A percentile compares a stretch with the other conserved stretches of the same genome.
phyloP scores from a whole-genome alignment of 1,140 invertebrate species.

The Charaxes varanes region DNA sequence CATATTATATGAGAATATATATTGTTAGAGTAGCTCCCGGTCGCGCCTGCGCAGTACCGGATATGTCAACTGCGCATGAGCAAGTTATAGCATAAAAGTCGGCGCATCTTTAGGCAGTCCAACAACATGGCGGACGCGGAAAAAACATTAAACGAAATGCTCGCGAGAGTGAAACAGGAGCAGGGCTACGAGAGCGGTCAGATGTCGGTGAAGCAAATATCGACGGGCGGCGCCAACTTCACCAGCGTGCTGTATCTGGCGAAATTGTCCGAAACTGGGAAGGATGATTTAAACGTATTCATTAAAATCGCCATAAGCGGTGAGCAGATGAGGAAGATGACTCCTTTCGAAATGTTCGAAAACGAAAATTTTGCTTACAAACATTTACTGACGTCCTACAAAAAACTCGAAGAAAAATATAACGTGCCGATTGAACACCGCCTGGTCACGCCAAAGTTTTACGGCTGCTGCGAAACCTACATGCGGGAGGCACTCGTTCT shows the following conservation, averaged over 20 bases:
- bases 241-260: constrained; percentile 28
- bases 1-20: too few species aligned
- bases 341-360: constrained; percentile 25
- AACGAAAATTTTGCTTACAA: constrained; percentile 39
- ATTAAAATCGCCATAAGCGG: constrained; percentile 36
- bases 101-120: too few species aligned
- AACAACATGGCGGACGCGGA: constrained; percentile 17
- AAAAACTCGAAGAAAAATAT: constrained; percentile 29
- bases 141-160: constrained; percentile 9
- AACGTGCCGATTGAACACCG: constrained; percentile 26
- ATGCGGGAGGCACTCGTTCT: constrained; percentile 38
- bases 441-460: constrained; percentile 28
- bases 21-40: too few species aligned
- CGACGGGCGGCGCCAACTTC: constrained; percentile 35
- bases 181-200: constrained; percentile 17
- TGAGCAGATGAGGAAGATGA: constrained; percentile 26
- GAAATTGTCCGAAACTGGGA: constrained; percentile 18
- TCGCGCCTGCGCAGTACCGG: too few species aligned
- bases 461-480: constrained; percentile 23
- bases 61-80: too few species aligned
- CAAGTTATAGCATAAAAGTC: too few species aligned
- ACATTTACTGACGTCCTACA: constrained; percentile 28
- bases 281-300: constrained; percentile 35
- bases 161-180: constrained; percentile 23
- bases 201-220: constrained; percentile 15